A percentile compares a stretch with the other conserved stretches of the same genome.
Evolutionary conservation across 2,113 vertebrate genomes (phyloP).

Genomic region (Alexandromys fortis): DNA sequence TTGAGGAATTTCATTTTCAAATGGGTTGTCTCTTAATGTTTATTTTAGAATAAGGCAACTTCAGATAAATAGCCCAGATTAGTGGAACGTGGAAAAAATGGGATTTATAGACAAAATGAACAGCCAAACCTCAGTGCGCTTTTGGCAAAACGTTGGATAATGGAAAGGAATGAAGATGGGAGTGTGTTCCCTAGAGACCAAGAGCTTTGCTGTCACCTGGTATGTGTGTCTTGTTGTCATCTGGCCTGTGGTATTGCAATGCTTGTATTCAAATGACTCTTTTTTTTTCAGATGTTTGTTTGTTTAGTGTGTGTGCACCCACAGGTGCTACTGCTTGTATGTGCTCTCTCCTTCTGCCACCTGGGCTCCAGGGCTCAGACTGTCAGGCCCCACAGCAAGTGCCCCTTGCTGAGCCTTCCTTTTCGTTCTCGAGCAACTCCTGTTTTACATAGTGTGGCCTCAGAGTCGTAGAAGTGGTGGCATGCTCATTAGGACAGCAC

Average conservation of each 20-base stretch:
- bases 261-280: neutral
- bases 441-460: neutral
- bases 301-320: neutral
- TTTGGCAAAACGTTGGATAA: neutral
- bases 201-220: neutral
- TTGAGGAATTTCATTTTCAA: constrained; percentile 12
- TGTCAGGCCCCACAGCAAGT: neutral
- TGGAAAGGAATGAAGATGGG: neutral
- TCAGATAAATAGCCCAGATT: constrained; percentile 22
- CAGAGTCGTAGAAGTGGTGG: neutral
- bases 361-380: too few species aligned
- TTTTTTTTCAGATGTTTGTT: neutral
- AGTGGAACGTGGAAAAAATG: neutral
- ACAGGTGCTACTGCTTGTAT: neutral
- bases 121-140: neutral
- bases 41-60: constrained; percentile 34
- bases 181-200: neutral
- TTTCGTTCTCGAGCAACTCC: neutral
- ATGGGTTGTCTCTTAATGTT: constrained; percentile 28
- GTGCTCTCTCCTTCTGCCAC: neutral
- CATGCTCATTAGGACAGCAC: neutral
- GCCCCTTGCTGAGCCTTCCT: neutral
- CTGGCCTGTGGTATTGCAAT: neutral
- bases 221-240: neutral
- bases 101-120: neutral